These are phyloP conservation scores for Anastatus disparis DNA, from an alignment of 1,140 invertebrate genomes.

Conservation along the genomic window DNA sequence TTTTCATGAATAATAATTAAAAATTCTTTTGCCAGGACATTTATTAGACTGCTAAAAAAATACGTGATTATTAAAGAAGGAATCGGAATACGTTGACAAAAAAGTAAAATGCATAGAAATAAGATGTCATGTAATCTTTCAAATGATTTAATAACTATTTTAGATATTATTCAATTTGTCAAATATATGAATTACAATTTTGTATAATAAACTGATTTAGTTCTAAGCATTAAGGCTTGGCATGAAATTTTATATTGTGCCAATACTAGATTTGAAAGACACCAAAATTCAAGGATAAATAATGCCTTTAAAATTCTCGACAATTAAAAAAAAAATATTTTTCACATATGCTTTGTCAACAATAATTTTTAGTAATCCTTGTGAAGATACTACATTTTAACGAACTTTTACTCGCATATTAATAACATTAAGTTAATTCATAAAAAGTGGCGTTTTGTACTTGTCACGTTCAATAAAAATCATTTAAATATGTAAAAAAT, in stretches of 20 bases:
- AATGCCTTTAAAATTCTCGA: slow-evolving; percentile 28
- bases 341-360: slow-evolving; percentile 31
- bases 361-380: slow-evolving; percentile 8
- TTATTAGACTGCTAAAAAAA: slow-evolving; percentile 39
- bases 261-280: slow-evolving; percentile 29
- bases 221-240: slow-evolving; percentile 32
- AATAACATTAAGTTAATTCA: slow-evolving; percentile 1
- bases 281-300: slow-evolving; percentile 32
- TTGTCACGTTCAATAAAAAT: background rate
- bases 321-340: slow-evolving; percentile 24
- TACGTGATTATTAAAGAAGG: slow-evolving; percentile 28
- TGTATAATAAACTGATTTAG: slow-evolving; percentile 29
- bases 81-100: slow-evolving; percentile 36
- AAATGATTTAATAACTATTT: slow-evolving; percentile 36
- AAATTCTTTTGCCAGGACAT: slow-evolving; percentile 38
- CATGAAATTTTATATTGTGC: slow-evolving; percentile 29
- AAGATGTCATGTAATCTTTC: slow-evolving; percentile 38
- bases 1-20: background rate
- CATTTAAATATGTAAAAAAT: background rate
- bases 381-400: background rate
- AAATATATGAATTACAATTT: slow-evolving; percentile 31
- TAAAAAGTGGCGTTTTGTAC: slow-evolving; percentile 1
- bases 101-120: slow-evolving; percentile 28
- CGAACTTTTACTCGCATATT: background rate
- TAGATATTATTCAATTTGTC: slow-evolving; percentile 33